Percentiles rank a stretch among this genome's conserved stretches.
Evolutionary conservation across 2,113 vertebrate species (phyloP).

Genomic region (Probosciger aterrimus): DNA sequence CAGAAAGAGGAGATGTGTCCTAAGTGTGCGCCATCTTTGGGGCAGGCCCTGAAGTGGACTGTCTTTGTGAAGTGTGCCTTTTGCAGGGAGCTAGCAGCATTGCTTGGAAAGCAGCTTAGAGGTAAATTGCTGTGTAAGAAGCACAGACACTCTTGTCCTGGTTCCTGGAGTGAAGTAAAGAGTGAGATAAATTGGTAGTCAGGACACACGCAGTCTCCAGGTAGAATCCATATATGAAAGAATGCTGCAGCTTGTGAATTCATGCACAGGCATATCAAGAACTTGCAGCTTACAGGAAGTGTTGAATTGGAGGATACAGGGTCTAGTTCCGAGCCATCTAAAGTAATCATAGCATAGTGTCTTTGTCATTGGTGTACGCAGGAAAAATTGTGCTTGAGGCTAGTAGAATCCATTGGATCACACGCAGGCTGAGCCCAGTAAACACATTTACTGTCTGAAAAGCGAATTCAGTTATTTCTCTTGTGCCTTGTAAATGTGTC

Average conservation of each 20-base stretch:
- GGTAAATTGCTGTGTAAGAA: neutral
- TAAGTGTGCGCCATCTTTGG: neutral
- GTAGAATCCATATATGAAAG: neutral
- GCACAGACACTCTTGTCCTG: neutral
- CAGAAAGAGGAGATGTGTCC: neutral
- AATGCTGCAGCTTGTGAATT: neutral
- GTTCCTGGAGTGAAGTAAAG: neutral
- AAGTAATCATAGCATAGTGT: rapidly evolving
- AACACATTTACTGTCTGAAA: neutral
- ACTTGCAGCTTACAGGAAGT: neutral
- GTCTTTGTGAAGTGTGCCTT: neutral
- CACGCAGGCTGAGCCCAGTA: neutral
- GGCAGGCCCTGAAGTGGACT: neutral
- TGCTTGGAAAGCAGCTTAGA: neutral
- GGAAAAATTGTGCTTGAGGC: neutral
- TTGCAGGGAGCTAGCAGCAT: neutral
- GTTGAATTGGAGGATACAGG: neutral
- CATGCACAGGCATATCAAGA: neutral
- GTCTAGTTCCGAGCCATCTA: neutral
- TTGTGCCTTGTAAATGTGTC: neutral
- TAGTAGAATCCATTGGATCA: neutral
- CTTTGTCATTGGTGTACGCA: neutral
- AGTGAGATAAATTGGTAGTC: neutral
- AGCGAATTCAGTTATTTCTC: neutral
- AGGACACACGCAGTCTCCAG: neutral